phyloP scores from a whole-genome alignment of 2,113 vertebrate genomes.

The Raja brachyura region DNA sequence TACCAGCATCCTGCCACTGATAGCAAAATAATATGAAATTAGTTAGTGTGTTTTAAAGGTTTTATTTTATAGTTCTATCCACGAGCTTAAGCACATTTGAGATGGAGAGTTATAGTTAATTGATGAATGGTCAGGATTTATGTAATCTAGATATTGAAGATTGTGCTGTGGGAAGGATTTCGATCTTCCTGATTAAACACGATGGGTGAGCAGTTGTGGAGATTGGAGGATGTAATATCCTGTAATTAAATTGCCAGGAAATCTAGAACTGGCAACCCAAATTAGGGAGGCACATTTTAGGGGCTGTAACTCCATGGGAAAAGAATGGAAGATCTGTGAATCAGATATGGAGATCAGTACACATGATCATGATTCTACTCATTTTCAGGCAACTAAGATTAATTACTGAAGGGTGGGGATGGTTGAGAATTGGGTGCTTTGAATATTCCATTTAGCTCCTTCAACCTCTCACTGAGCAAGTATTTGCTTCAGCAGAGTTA shows the following conservation, averaged over 20 bases:
- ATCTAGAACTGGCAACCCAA: not conserved
- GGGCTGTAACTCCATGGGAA: not conserved
- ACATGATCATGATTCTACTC: not conserved
- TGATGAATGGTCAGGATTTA: not conserved
- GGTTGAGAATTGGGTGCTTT: not conserved
- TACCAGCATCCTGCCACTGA: not conserved
- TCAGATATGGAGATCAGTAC: not conserved
- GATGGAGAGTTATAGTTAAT: not conserved
- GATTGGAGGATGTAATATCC: not conserved
- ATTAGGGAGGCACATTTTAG: not conserved
- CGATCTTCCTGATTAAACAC: no score
- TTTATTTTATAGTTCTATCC: not conserved
- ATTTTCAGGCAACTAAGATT: not conserved
- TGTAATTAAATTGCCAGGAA: not conserved
- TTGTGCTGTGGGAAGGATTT: not conserved
- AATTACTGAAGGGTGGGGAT: not conserved
- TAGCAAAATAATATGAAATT: not conserved
- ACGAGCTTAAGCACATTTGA: not conserved
- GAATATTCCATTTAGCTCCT: not conserved
- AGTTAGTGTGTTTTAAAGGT: not conserved
- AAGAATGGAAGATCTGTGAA: not conserved
- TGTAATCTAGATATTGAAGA: not conserved
- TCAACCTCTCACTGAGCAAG: not conserved
- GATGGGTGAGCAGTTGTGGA: not conserved
- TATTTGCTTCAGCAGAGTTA: not conserved